Percentiles rank a stretch among this genome's conserved stretches.
phyloP scores from a whole-genome alignment of 2,113 vertebrate genomes.

The Bucco capensis region DNA sequence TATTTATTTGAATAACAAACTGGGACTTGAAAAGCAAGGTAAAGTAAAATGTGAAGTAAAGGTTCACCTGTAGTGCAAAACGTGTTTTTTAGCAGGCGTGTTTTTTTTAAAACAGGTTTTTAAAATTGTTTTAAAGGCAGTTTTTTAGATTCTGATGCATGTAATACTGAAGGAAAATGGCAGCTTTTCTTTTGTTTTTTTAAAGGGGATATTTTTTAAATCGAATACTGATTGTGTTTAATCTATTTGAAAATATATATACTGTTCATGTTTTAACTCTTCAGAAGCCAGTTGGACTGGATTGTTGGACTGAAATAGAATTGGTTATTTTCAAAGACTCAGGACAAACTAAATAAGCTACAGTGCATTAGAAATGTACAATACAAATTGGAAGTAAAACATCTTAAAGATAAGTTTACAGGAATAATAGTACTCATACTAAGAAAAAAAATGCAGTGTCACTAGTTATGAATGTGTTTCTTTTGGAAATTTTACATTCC shows the following conservation, averaged over 20 bases:
- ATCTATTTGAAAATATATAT: conserved; percentile 57
- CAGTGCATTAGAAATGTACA: conserved; percentile 71
- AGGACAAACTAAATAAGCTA: conserved; percentile 83
- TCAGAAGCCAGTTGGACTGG: conserved; percentile 76
- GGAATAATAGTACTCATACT: conserved; percentile 60
- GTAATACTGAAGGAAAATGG: conserved; percentile 76
- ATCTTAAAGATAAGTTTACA: conserved; percentile 75
- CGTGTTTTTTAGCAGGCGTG: conserved; percentile 24
- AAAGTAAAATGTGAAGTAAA: conserved; percentile 56
- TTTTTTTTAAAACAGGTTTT: conserved; percentile 25
- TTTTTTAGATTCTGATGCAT: conserved; percentile 67
- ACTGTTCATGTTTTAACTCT: conserved; percentile 79
- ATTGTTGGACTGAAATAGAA: conserved; percentile 71
- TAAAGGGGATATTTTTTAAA: conserved; percentile 70
- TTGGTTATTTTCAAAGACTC: conserved; percentile 81
- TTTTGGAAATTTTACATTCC: conserved; percentile 83
- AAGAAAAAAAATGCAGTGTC: conserved; percentile 54
- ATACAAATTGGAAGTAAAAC: conserved; percentile 73
- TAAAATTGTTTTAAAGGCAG: conserved; percentile 50
- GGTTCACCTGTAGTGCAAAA: conserved; percentile 54
- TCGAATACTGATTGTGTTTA: conserved; percentile 74
- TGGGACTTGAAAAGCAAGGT: conserved; percentile 54
- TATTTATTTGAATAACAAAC: conserved; percentile 56
- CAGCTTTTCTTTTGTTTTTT: conserved; percentile 70
- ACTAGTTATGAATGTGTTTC: conserved; percentile 73